Evolutionary conservation across 2,113 vertebrate species (phyloP).

Genomic region (Callorhinus ursinus): DNA sequence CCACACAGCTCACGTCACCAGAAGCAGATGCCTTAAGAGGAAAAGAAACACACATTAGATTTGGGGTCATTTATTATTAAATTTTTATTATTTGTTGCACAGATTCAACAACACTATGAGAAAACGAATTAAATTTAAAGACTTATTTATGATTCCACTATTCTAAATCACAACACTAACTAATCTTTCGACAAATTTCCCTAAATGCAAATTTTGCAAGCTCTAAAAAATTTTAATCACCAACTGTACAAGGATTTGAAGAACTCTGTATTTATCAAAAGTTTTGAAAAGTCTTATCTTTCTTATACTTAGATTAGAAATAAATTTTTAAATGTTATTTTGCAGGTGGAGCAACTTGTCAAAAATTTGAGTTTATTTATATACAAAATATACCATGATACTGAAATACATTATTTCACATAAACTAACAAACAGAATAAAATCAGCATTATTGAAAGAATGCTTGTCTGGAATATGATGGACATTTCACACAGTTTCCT

Average conservation of each 20-base stretch:
- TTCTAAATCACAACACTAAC: slow-evolving; percentile 39
- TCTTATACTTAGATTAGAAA: slow-evolving; percentile 38
- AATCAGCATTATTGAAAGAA: not conserved
- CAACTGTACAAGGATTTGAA: not conserved
- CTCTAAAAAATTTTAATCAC: slow-evolving; percentile 16
- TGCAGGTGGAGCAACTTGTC: slow-evolving; percentile 30
- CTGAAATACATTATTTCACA: slow-evolving; percentile 23
- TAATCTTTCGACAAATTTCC: slow-evolving; percentile 28
- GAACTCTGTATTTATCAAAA: not conserved
- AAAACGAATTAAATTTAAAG: slow-evolving; percentile 37
- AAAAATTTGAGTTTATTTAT: slow-evolving; percentile 19
- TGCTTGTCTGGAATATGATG: not conserved
- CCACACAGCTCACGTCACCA: slow-evolving; percentile 97
- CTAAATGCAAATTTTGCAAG: slow-evolving; percentile 24
- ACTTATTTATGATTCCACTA: slow-evolving; percentile 21
- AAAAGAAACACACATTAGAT: slow-evolving; percentile 52
- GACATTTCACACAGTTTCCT: slow-evolving; percentile 32
- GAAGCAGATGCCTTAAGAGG: slow-evolving; percentile 90
- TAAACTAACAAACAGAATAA: not conserved
- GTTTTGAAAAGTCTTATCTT: not conserved
- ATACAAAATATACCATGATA: not conserved
- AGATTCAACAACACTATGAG: slow-evolving; percentile 15
- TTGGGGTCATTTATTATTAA: slow-evolving; percentile 33
- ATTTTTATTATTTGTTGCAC: slow-evolving; percentile 51
- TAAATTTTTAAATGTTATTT: slow-evolving; percentile 48